Conservation (phyloP, 2,797 vertebrate species). For the Garrulus glandarius region DNA sequence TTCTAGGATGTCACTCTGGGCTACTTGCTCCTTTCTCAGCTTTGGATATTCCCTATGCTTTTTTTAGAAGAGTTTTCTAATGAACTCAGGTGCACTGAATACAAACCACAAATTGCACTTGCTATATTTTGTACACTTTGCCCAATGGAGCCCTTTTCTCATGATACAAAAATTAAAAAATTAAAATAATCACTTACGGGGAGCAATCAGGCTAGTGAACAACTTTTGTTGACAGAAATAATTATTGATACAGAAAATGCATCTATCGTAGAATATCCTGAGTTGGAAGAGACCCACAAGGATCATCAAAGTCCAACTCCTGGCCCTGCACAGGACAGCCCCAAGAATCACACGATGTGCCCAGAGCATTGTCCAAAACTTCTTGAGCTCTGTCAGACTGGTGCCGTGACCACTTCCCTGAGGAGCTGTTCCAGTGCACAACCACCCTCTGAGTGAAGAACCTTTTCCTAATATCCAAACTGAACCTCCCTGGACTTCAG, state of each 20-base stretch:
- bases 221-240: background rate
- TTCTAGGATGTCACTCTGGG: background rate
- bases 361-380: background rate
- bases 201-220: background rate
- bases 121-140: background rate
- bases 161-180: background rate
- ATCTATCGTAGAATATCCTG: background rate
- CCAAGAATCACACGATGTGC: background rate
- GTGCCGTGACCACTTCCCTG: background rate
- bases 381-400: background rate
- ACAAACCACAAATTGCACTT: background rate
- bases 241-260: background rate
- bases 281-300: background rate
- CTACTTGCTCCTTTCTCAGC: background rate
- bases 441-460: background rate
- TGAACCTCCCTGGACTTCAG: background rate
- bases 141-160: background rate
- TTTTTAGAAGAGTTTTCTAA: background rate
- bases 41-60: background rate
- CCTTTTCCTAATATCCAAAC: background rate
- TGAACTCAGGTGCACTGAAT: background rate
- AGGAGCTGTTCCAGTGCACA: background rate
- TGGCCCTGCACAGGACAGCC: background rate
- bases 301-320: background rate
- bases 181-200: background rate